phyloP scores from a whole-genome alignment of 2,113 vertebrate species.

The Hydropotes inermis region DNA sequence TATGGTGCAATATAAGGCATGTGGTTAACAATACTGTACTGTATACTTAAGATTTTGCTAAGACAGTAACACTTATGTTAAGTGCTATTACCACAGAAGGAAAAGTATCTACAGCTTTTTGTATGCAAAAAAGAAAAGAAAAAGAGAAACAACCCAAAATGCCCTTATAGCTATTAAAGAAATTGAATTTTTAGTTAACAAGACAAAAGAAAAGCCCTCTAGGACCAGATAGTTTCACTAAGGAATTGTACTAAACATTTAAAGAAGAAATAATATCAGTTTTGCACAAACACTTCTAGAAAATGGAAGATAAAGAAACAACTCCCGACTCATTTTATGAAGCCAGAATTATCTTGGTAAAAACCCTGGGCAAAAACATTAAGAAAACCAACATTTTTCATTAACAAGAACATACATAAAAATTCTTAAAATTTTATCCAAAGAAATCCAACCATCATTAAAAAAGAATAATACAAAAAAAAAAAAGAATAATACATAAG shows the following conservation, averaged over 20 bases:
- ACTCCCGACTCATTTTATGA: background rate
- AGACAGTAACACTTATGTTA: background rate
- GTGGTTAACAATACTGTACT: background rate
- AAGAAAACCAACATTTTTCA: background rate
- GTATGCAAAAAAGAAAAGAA: background rate
- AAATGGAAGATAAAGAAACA: background rate
- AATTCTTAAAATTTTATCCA: background rate
- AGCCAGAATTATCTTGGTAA: background rate
- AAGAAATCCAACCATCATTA: background rate
- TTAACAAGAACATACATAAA: background rate
- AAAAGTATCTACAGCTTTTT: background rate
- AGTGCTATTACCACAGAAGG: background rate
- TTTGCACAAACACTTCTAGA: background rate
- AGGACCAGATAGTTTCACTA: background rate
- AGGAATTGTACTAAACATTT: background rate
- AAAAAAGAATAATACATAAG: background rate
- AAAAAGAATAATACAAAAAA: background rate
- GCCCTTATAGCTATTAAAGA: background rate
- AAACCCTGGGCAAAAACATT: background rate
- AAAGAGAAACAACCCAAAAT: background rate
- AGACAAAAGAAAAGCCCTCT: background rate
- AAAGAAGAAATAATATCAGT: background rate
- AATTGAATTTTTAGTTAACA: background rate
- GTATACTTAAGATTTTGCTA: background rate
- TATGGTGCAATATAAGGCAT: background rate